Conservation (phyloP, 2,888 invertebrate genomes). For the Cheilosia urbana region DNA sequence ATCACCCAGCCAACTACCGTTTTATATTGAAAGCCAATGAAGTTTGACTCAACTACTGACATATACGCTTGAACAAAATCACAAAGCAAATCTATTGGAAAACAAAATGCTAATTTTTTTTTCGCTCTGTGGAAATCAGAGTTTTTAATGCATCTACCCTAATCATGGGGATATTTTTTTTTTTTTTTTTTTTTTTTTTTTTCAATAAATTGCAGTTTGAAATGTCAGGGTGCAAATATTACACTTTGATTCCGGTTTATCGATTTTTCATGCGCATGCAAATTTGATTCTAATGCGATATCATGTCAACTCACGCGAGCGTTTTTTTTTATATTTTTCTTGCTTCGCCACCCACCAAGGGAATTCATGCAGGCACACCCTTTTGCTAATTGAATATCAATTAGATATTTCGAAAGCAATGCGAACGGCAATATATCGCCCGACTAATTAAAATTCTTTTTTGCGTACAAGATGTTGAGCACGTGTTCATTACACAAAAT, state of each 20-base stretch:
- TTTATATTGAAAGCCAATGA: no score
- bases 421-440: constrained; percentile 29
- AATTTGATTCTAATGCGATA: constrained; percentile 52
- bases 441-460: constrained; percentile 27
- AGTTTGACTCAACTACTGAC: no score
- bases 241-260: constrained; percentile 49
- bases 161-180: not conserved
- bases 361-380: constrained; percentile 42
- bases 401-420: constrained; percentile 34
- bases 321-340: not conserved
- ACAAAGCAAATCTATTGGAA: no score
- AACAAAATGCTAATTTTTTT: not conserved
- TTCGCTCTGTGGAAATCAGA: not conserved
- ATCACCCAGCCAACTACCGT: no score
- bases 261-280: constrained; percentile 54
- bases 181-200: not conserved
- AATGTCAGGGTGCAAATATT: constrained; percentile 21
- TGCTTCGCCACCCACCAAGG: constrained; percentile 3
- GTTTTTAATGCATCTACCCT: not conserved
- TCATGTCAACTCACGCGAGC: constrained; percentile 12
- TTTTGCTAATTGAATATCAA: constrained; percentile 47
- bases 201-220: constrained; percentile 16
- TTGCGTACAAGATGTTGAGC: constrained; percentile 13
- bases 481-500: constrained; percentile 6
- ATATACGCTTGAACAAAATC: no score